phyloP scores from a whole-genome alignment of 2,797 vertebrate genomes.

The Phoebastria nigripes region DNA sequence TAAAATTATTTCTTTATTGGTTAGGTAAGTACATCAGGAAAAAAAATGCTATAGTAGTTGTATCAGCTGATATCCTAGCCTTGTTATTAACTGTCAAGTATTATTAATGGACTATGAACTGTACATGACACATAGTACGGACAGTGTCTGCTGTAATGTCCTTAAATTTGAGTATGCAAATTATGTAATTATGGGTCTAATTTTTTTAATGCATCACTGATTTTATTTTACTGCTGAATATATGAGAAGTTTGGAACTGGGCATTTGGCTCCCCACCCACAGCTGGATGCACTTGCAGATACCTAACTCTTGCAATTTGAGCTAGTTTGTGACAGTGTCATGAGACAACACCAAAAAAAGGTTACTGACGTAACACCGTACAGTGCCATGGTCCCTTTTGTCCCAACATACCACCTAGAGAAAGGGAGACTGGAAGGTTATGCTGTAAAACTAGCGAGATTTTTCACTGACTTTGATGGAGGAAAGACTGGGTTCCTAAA shows the following conservation, averaged over 20 bases:
- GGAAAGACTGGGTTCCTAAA: neutral
- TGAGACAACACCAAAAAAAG: neutral
- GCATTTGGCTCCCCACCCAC: neutral
- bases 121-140: neutral
- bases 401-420: neutral
- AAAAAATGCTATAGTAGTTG: neutral
- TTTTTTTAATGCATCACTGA: neutral
- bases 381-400: neutral
- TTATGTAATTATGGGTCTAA: neutral
- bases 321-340: neutral
- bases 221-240: neutral
- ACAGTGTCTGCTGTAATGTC: neutral
- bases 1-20: neutral
- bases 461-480: neutral
- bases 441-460: fast-evolving
- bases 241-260: neutral
- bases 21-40: neutral
- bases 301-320: neutral
- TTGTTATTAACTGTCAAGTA: neutral
- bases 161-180: neutral
- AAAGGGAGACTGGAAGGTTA: neutral
- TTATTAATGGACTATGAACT: neutral
- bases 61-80: neutral
- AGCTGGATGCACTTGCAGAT: neutral
- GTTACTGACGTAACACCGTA: neutral